phyloP scores from a whole-genome alignment of 2,888 invertebrate genomes.

The Drosophila trichaetosa region DNA sequence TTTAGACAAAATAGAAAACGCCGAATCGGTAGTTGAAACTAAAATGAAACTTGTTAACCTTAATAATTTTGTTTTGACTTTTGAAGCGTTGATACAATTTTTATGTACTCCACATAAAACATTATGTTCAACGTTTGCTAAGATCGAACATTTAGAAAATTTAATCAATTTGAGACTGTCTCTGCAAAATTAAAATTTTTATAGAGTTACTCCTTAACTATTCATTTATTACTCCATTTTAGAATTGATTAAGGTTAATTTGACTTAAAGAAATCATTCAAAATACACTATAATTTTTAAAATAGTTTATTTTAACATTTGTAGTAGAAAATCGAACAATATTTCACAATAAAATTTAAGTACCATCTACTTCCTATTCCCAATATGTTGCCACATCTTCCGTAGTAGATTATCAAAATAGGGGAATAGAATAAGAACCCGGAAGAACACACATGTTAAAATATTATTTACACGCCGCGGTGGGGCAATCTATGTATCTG shows the following conservation, averaged over 20 bases:
- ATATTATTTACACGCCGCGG: constrained; percentile 22
- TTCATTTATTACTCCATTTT: not conserved
- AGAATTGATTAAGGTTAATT: not conserved
- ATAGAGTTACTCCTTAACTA: not conserved
- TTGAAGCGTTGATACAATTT: constrained; percentile 26
- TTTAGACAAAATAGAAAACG: constrained; percentile 29
- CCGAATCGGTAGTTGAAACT: constrained; percentile 33
- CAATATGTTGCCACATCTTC: no score
- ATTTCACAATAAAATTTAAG: not conserved
- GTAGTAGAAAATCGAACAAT: not conserved
- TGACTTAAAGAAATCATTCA: no score
- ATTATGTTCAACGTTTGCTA: constrained; percentile 28
- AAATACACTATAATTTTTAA: accelerated
- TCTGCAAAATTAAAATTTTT: not conserved
- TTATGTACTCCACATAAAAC: not conserved
- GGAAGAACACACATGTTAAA: not conserved
- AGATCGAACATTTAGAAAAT: not conserved
- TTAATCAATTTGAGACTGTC: not conserved
- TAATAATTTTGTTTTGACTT: constrained; percentile 50
- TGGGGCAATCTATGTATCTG: constrained; percentile 69
- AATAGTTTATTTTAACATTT: not conserved
- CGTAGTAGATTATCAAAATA: not conserved
- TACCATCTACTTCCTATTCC: not conserved
- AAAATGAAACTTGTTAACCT: constrained; percentile 41
- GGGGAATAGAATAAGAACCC: not conserved